Conservation (phyloP, 2,797 vertebrate genomes). For the Tragelaphus eurycerus region DNA sequence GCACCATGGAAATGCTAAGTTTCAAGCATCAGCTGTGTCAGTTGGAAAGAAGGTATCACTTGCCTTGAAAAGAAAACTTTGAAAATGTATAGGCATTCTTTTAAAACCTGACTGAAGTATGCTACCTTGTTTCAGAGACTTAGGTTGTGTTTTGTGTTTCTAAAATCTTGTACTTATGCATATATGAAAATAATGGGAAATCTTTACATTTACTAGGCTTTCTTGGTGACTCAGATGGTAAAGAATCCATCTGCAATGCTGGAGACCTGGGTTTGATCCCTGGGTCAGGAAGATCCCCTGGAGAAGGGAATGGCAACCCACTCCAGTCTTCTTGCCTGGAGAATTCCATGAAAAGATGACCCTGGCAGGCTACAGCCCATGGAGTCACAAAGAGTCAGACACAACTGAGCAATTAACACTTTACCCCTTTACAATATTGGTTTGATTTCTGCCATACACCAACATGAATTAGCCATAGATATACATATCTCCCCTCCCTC, state of each 20-base stretch:
- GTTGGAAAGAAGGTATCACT: not conserved
- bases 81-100: not conserved
- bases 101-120: not conserved
- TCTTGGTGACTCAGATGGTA: not conserved
- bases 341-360: not conserved
- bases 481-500: not conserved
- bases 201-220: not conserved
- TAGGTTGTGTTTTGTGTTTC: not conserved
- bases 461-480: not conserved
- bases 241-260: not conserved
- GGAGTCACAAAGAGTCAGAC: not conserved
- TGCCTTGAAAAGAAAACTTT: not conserved
- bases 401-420: not conserved
- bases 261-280: not conserved
- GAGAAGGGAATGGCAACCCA: not conserved
- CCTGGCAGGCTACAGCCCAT: not conserved
- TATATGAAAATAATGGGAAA: not conserved
- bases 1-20: not conserved
- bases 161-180: not conserved
- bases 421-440: not conserved
- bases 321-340: not conserved
- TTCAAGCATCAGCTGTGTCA: not conserved
- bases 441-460: not conserved
- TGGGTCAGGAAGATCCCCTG: not conserved
- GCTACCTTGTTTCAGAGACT: not conserved